Evolutionary conservation across 2,888 invertebrate species (phyloP), one percentile per base, ranked within the genome.

Genomic region (Caradrina clavipalpis): DNA sequence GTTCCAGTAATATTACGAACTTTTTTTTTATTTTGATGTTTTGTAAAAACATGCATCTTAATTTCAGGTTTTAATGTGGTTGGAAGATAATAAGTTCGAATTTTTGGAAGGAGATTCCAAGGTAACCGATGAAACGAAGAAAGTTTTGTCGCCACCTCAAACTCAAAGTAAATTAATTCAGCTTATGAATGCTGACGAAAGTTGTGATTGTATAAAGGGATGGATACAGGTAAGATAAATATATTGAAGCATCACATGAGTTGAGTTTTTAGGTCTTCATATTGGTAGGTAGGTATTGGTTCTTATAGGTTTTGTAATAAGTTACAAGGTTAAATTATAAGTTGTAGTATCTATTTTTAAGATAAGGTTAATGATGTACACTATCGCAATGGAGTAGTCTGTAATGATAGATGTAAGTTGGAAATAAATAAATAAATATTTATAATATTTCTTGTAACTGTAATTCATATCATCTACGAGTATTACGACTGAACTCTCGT

Each of bases 191-290:
- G 78, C 91, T 17, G 94, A 94, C 59, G 93, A 95, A 71, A 90
- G 84, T 73, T 92, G 91, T 68, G 96, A 96, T 17, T 94, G 94
- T 74, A 92, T 96, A 81, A 93, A 92, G 45, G 94, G 93, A 60
- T 96, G 96, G 96, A 92, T 96, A 15, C 90, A 94, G 91, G 95
- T 95, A 83, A 80, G 72, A 73, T n/a, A n/a, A n/a, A n/a, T 31
- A 66, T 39, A 10, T 26, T 39, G 1, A 42, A 5, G 15, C n/a
- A 7, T 31, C 4, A 1, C 6, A 11, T 35, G n/a, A 10, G 21
- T 64, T 53, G 21, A n/a, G 21, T 11, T 31, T 35, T 42, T 15
- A 19, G 13, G 17, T 66, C 26, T 57, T n/a, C n/a, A n/a, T n/a
- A n/a, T n/a, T n/a, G n/a, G n/a, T n/a, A n/a, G n/a, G n/a, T n/a